Base-by-base conservation (phyloP, 2,888 invertebrate genomes). In the Colletes collaris region DNA sequence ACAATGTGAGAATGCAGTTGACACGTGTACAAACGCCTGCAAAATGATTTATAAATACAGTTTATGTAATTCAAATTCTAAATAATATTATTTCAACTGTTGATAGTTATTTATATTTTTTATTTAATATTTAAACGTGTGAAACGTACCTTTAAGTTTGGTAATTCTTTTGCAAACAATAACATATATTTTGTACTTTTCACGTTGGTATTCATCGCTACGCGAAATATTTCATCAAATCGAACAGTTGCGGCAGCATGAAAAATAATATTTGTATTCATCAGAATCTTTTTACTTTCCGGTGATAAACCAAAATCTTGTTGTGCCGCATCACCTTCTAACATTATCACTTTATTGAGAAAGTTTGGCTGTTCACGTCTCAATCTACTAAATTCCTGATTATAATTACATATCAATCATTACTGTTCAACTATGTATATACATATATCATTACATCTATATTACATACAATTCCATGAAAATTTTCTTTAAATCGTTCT, bases 201-300 rank as follows among this genome's bases (percentile, higher is more conserved):
- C 6, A 97, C 95, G 91, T 97, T 97, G 92, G 96, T 95, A 82
- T 95, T 94, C 11, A 96, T 94, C 0, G 96, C 95, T 3, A 93
- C 89, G 89, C 95, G 94, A 35, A 97, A 92, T 49, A 94, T 94
- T 89, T 96, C 97, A 89, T 97, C 96, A 89, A 97, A 97, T 85
- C 95, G 94, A 10, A 97, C 95, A 0, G 96, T 96, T 2, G 97
- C 97, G 0, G 97, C 97, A 49, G 95, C 95, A 90, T 97, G 97
- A 90, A 97, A 95, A 13, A 97, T 95, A 13, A 96, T 93, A 66
- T 94, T 93, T 0, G 96, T 95, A n/a, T 94, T 92, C 13, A 88
- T 87, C 11, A 95, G 81, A 8, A 90, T 84, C 59, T 93, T 86
- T 69, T 94, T 94, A 85, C 95, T 94, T 50, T 94, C 93, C 3